Evolutionary conservation across 2,888 invertebrate species (phyloP), one percentile per base, ranked within the genome.

Genomic region (Tolmerus cingulatus): DNA sequence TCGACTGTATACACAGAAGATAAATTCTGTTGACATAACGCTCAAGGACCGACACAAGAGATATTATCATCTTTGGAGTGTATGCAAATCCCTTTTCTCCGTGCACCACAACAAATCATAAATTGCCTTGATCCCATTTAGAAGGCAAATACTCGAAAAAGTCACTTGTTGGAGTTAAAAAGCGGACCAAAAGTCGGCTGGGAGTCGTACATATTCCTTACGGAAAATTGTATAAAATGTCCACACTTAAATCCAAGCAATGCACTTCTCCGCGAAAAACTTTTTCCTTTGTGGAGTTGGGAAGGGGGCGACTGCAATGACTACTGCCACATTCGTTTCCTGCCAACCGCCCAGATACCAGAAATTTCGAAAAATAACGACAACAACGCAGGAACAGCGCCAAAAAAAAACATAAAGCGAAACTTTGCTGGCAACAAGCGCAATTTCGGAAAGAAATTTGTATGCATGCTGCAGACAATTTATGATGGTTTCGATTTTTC

Each of bases 401-500:
- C 40, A n/a, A 66, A 74, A 74, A 19, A 66, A 40, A 40, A 40
- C 0, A 37, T 40, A 79, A 46, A 34, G 14, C 23, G 23, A 86
- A 86, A 86, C 74, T 87, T 87, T 81, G 23, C 81, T 79, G 87
- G 87, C 87, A 87, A 76, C 78, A 87, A 84, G 84, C 76, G 77
- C 76, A 87, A 87, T 84, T 84, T 84, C 16, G 84, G 34, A 74
- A 81, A 55, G 87, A 87, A 87, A 87, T 87, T 87, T 87, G 87
- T 87, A 87, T 87, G 87, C 84, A 87, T 84, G 84, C 40, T 87
- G 87, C 85, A 87, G 87, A 87, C 87, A 87, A 87, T 87, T 87
- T 87, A 87, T 87, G 87, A 87, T 84, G 84, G 84, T 87, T 87
- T 87, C 87, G 87, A 87, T 85, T 87, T 87, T 87, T 87, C 87